Evolutionary conservation across 2,113 vertebrate species (phyloP), one percentile per base, ranked within the genome.

Genomic region (Pipa parva): DNA sequence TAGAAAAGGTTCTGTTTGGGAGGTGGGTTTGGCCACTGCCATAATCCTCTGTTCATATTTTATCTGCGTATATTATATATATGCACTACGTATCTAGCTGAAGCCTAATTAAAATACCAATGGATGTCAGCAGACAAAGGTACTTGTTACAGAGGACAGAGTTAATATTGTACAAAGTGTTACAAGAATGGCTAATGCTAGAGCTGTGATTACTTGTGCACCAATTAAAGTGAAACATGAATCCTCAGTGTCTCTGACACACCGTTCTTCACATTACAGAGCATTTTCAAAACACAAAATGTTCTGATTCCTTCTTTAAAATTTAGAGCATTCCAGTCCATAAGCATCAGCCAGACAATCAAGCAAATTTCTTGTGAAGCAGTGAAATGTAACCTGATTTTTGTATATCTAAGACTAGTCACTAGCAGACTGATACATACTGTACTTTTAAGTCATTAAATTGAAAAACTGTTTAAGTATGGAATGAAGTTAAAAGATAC

Each of bases 211-310:
- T 56, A 36, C 25, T 56, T 64, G 50, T 55, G 49, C n/a, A 29
- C 37, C 18, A 56, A 55, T 64, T 64, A 56, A 55, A 55, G 52
- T 54, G n/a, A 26, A 42, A 64, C 62, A 45, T 45, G 63, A 64
- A 45, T 15, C 26, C 13, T n/a, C 29, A 3, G 17, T 31, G 36
- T 55, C 20, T 42, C 18, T 18, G 22, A 17, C 17, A 27, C 3
- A 5, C 27, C 1, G 15, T 55, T 18, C 11, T n/a, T 28, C 18
- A n/a, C 25, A 45, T 26, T 24, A 21, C 12, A 42, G 10, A 64
- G 21, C 17, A 64, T 31, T 54, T 28, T 8, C 13, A 52, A 39
- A 22, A 55, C n/a, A 21, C 18, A 56, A 36, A 55, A 31, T 54
- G 26, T 55, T 42, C 50, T 17, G 22, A 20, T 10, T 52, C 21